These are phyloP conservation scores for Rhinoptilus africanus DNA, from an alignment of 2,113 vertebrate species.

Conservation along the genomic window DNA sequence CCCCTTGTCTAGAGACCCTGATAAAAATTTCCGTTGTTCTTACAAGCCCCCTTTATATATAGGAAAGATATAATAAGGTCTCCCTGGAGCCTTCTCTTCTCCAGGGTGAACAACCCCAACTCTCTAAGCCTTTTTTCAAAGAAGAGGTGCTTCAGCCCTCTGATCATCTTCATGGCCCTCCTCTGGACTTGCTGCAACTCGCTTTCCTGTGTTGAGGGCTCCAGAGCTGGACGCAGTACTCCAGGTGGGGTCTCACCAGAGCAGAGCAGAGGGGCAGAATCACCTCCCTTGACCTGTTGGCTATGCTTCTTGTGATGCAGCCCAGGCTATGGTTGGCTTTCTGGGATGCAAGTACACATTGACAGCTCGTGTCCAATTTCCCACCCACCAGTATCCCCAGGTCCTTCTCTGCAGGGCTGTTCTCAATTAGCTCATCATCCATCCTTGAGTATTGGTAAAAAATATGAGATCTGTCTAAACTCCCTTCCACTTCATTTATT, in stretches of 20 bases:
- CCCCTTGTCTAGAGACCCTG: neutral
- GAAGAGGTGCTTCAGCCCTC: neutral
- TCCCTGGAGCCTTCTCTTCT: neutral
- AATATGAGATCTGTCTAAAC: neutral
- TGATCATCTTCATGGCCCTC: neutral
- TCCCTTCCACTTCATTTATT: neutral
- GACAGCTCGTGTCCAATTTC: neutral
- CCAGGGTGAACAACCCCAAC: neutral
- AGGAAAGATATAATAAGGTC: neutral
- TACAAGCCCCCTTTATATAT: neutral
- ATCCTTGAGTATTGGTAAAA: neutral
- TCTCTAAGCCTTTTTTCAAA: neutral
- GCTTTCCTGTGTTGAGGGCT: neutral
- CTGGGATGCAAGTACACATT: neutral
- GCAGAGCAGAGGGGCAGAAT: neutral
- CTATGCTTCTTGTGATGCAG: neutral
- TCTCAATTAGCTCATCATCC: neutral
- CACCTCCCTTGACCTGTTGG: neutral
- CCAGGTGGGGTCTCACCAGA: neutral
- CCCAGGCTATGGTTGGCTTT: accelerated
- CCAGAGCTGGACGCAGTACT: neutral
- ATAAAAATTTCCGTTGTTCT: neutral
- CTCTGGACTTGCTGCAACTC: neutral
- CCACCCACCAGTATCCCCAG: neutral
- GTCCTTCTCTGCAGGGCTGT: neutral